Evolutionary conservation across 2,797 vertebrate species (phyloP), one percentile per base, ranked within the genome.

Genomic region (Molossus molossus): DNA sequence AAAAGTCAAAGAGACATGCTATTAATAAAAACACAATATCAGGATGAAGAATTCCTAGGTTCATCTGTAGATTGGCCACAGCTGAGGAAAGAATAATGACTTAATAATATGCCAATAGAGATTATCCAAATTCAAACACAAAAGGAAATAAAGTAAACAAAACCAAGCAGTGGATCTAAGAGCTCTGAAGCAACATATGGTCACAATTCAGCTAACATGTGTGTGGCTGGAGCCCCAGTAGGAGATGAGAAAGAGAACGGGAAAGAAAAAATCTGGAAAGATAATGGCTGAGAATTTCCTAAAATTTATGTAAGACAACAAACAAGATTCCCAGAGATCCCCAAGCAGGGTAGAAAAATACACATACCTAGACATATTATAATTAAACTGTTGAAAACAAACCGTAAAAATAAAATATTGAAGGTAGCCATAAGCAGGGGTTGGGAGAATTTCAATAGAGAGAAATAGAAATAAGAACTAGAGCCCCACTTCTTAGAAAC

Each of bases 1-100:
- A 91, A 89, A 37, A 81, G 14, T 40, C 79, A 64, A 91, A 85
- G 40, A 85, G 21, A 85, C 95, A 82, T 25, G 7, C 37, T 64
- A 75, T 15, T 88, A 94, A 75, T 87, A 83, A 88, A 95, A 64
- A 33, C 13, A 86, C 3, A 57, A 3, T 58, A 88, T 55, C 29
- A 77, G 14, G 40, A 89, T 55, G 15, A 79, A 94, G 62, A 89
- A 55, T 67, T 80, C 64, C 69, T 94, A 29, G 37, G 50, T 23
- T 86, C 29, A 88, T 88, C 14, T 92, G 53, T 77, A 94, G 62
- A 65, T 20, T 75, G 9, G 29, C 79, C 33, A 85, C 7, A 88
- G 58, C n/a, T 69, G 94, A 94, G 73, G 27, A 81, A 94, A 85
- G 15, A 86, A 86, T 87, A 79, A 11, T 85, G 21, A 94, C 6